phyloP scores from a whole-genome alignment of 37 sponge, comb jelly and placozoan species.

The Theonella swinhoei region DNA sequence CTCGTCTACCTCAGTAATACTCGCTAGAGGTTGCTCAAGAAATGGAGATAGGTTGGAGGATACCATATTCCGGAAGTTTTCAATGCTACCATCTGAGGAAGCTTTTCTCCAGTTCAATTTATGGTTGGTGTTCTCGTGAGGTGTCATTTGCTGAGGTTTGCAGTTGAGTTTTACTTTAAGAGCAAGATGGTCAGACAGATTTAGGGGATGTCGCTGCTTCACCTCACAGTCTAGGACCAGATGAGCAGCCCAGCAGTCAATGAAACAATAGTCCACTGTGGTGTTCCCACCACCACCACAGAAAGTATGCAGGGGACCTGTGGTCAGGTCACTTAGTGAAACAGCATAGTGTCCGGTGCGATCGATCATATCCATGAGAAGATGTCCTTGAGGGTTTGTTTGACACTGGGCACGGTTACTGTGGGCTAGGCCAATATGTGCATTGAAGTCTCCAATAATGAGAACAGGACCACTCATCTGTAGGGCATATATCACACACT shows the following conservation, averaged over 20 bases:
- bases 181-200: slow-evolving; percentile 21
- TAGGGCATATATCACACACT: not conserved
- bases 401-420: not conserved
- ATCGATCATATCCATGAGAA: not conserved
- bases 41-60: too few relatives aligned
- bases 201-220: not conserved
- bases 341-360: not conserved
- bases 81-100: slow-evolving; percentile 8
- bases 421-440: not conserved
- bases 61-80: too few relatives aligned
- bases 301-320: slow-evolving; percentile 14
- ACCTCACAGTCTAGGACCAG: not conserved
- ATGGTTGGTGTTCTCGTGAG: not conserved
- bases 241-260: not conserved
- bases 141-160: not conserved
- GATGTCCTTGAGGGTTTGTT: not conserved
- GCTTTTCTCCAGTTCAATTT: slow-evolving; percentile 3
- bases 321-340: not conserved
- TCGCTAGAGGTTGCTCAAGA: too few relatives aligned
- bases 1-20: too few relatives aligned
- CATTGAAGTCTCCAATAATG: slow-evolving; percentile 21
- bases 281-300: not conserved
- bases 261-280: slow-evolving; percentile 3
- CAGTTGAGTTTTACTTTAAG: not conserved
- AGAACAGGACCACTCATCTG: slow-evolving; percentile 8